Conservation (phyloP, 2,113 vertebrate species). For the Psephotus haematonotus region DNA sequence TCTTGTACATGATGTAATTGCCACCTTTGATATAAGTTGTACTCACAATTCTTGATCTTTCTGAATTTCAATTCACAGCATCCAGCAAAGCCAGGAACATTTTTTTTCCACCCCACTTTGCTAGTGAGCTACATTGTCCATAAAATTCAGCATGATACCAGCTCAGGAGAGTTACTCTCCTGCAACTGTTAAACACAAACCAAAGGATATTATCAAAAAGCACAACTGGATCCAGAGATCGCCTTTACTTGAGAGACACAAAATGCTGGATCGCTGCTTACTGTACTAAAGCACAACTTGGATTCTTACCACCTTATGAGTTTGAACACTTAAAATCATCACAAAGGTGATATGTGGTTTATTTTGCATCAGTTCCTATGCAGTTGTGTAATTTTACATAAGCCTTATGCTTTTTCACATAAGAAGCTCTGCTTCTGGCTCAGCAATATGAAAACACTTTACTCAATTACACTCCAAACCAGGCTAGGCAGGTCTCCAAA, state of each 20-base stretch:
- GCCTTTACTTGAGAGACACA: neutral
- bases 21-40: neutral
- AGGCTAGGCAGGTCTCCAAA: neutral
- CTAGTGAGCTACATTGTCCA: neutral
- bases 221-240: neutral
- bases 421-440: neutral
- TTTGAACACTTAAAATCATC: neutral
- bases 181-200: neutral
- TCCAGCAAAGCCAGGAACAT: neutral
- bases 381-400: neutral
- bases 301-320: neutral
- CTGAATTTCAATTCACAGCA: neutral
- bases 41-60: neutral
- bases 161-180: neutral
- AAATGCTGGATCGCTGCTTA: neutral
- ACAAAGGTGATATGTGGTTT: neutral
- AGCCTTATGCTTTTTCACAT: neutral
- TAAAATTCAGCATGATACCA: neutral
- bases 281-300: neutral
- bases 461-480: neutral
- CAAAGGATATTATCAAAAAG: neutral
- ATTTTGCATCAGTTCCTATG: neutral
- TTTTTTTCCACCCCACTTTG: neutral
- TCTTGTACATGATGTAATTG: neutral
- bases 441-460: neutral